Base-by-base conservation (phyloP, 2,888 invertebrate genomes). In the Dendrolimus houi region DNA sequence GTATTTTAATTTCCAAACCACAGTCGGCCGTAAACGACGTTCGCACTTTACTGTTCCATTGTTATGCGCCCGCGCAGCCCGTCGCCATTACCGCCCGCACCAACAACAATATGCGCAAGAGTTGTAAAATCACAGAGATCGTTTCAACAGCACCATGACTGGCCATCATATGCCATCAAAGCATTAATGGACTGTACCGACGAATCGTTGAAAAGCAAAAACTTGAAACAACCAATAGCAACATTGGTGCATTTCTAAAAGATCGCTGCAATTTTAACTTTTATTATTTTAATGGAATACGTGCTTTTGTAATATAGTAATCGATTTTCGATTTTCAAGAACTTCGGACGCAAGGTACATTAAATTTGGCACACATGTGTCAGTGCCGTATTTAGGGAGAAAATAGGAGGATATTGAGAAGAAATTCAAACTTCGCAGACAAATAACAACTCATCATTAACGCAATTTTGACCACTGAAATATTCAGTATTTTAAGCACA, bases 1-100 rank as follows among this genome's bases (percentile, higher is more conserved):
- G 72, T 77, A 88, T 91, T 91, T 91, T 91, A 90, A 91, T 91
- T 91, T 87, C 88, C 83, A 86, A 89, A 90, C 91, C 91, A 83
- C 89, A 88, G 76, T 66, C 72, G 71, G 77, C 80, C 76, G 84
- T 91, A 87, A 87, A 87, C 81, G 83, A 80, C 74, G 77, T 80
- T 78, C 75, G 79, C 78, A 81, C 79, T 88, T 90, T 88, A 89
- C 81, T 80, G 87, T 78, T 78, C 87, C 83, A 90, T 90, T 90
- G 89, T 89, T 77, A 75, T 64, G 66, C 68, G 61, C 57, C 69
- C 70, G 47, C 47, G 47, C 9, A 47, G 47, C 47, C 9, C 47
- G 47, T 9, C 71, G 70, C 75, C 73, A 75, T 75, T 75, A 78
- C 71, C 63, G 66, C 71, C 85, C 85, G 47, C 47, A 47, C 47